Percentiles rank a stretch among this genome's conserved stretches.
Evolutionary conservation across 2,888 invertebrate species (phyloP).

Genomic region (Chrysolina oricalcia): DNA sequence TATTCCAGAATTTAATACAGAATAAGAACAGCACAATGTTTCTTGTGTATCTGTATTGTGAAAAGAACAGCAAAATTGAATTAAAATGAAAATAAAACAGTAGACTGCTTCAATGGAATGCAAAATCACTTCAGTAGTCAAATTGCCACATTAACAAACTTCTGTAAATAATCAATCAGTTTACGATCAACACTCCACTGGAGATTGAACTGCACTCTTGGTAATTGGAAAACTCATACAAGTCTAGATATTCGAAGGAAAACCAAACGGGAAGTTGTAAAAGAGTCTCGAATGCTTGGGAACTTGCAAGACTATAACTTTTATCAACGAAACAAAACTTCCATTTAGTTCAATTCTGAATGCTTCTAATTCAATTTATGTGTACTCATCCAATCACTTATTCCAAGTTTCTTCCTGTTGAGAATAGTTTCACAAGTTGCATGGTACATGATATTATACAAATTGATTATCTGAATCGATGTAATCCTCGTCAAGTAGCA

Average conservation of each 20-base stretch:
- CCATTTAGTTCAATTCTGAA: background rate
- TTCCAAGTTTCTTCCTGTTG: constrained; percentile 9
- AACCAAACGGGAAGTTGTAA: constrained; percentile 1
- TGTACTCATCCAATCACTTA: constrained; percentile 16
- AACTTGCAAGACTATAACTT: constrained; percentile 18
- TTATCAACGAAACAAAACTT: constrained; percentile 13
- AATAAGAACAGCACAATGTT: no score
- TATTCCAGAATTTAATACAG: no score
- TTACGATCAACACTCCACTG: background rate
- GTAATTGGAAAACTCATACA: constrained; percentile 10
- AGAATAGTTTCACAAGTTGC: background rate
- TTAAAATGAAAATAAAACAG: no score
- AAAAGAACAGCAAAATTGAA: no score
- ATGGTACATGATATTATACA: background rate
- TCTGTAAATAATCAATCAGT: background rate
- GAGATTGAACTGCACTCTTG: background rate
- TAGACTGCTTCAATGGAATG: background rate
- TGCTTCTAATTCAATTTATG: background rate
- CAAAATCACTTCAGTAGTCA: no score
- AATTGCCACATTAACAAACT: background rate
- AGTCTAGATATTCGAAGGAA: background rate
- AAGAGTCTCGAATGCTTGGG: background rate
- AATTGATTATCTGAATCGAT: background rate
- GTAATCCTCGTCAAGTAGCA: background rate
- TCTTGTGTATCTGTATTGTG: no score